Conservation (phyloP, 2,113 vertebrate species). For the Zingel zingel region DNA sequence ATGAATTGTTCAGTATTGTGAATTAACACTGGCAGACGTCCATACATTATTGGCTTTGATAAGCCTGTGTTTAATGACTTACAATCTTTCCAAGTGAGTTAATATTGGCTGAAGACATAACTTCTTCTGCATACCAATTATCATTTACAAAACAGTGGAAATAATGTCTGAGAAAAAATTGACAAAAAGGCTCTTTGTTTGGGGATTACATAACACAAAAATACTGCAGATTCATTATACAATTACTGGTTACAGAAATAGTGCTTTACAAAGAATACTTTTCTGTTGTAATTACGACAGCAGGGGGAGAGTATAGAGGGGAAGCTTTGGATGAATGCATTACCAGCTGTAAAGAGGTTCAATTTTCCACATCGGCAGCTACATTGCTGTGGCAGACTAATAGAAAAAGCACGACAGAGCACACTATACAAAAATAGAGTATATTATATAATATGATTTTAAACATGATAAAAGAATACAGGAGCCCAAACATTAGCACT, state of each 20-base stretch:
- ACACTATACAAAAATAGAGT: slow-evolving; percentile 48
- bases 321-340: slow-evolving; percentile 67
- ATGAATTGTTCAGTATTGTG: slow-evolving; percentile 1
- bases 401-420: slow-evolving; percentile 35
- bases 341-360: slow-evolving; percentile 47
- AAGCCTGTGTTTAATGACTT: slow-evolving; percentile 5
- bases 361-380: slow-evolving; percentile 48
- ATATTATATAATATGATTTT: slow-evolving; percentile 39
- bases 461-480: background rate
- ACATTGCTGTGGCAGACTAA: slow-evolving; percentile 42
- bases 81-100: slow-evolving; percentile 38
- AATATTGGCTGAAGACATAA: slow-evolving; percentile 36
- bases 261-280: slow-evolving; percentile 59
- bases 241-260: slow-evolving; percentile 57
- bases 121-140: slow-evolving; percentile 45
- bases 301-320: slow-evolving; percentile 13
- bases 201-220: slow-evolving; percentile 66
- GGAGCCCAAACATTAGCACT: slow-evolving; percentile 22
- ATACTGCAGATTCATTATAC: slow-evolving; percentile 64
- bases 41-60: slow-evolving; percentile 24
- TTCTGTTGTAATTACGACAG: slow-evolving; percentile 55
- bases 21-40: slow-evolving; percentile 23
- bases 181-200: slow-evolving; percentile 65
- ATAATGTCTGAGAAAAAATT: background rate
- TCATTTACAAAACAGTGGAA: slow-evolving; percentile 30